A percentile compares a stretch with the other conserved stretches of the same genome.
phyloP scores from a whole-genome alignment of 2,888 invertebrate genomes.

The Panzeria rudis region DNA sequence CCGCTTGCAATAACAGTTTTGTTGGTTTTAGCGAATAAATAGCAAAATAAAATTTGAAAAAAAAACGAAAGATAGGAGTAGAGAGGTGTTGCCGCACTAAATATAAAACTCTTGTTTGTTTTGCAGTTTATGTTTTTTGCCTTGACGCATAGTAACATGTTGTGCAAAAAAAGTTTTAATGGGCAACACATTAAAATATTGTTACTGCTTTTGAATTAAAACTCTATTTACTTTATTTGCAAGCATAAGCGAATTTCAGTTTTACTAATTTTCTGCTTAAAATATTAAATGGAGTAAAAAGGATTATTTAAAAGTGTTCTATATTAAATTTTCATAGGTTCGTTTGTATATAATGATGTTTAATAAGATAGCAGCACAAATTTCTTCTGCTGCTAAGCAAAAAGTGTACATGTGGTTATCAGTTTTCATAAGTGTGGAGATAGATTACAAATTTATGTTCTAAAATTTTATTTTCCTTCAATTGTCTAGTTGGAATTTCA shows the following conservation, averaged over 20 bases:
- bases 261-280: conserved; percentile 18
- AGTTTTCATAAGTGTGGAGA: too few relatives aligned
- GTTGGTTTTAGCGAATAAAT: conserved; percentile 18
- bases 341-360: too few relatives aligned
- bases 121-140: conserved; percentile 2
- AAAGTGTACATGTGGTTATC: too few relatives aligned
- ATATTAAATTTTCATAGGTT: background rate
- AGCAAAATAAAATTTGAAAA: conserved; percentile 10
- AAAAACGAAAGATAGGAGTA: background rate
- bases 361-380: background rate
- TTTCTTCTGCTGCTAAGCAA: background rate
- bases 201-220: conserved; percentile 35
- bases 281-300: background rate
- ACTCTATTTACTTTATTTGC: conserved; percentile 39
- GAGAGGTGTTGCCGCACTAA: conserved; percentile 1
- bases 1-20: conserved; percentile 27
- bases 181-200: conserved; percentile 47
- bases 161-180: conserved; percentile 57
- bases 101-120: background rate
- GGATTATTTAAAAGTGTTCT: background rate
- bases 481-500: too few relatives aligned
- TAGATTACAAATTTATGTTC: too few relatives aligned
- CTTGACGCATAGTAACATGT: conserved; percentile 61
- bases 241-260: conserved; percentile 22
- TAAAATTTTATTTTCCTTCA: too few relatives aligned